Conservation (phyloP, 2,113 vertebrate species). For the Gambusia affinis region DNA sequence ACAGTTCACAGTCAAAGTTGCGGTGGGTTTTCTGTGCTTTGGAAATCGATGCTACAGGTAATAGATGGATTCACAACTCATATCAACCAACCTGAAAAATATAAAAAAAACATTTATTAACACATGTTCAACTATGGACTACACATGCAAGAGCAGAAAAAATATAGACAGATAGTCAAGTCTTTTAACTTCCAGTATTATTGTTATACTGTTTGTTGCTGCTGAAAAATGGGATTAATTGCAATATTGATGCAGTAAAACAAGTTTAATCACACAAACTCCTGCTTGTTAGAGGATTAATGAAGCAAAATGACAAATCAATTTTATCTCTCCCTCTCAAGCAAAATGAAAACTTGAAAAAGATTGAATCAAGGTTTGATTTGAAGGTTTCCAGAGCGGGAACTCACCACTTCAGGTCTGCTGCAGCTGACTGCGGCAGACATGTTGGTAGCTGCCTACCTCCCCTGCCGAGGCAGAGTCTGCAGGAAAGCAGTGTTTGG, state of each 20-base stretch:
- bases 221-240: too few species aligned
- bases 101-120: conserved; percentile 21
- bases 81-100: conserved; percentile 61
- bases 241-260: background rate
- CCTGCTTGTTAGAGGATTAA: too few species aligned
- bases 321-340: background rate
- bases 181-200: background rate
- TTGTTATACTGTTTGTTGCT: background rate
- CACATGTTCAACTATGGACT: background rate
- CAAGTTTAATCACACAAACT: too few species aligned
- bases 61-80: background rate
- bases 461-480: conserved; percentile 4
- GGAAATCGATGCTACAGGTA: background rate
- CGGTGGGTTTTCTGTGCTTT: background rate
- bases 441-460: conserved; percentile 13
- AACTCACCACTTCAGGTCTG: conserved; percentile 42
- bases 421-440: conserved; percentile 1
- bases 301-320: too few species aligned
- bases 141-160: background rate
- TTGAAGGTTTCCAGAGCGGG: background rate
- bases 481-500: background rate
- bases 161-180: background rate
- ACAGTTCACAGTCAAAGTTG: background rate
- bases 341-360: background rate
- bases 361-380: rapidly evolving